Evolutionary conservation across 2,888 invertebrate species (phyloP), one percentile per base, ranked within the genome.

Genomic region (Zhuqinia jingwanae): DNA sequence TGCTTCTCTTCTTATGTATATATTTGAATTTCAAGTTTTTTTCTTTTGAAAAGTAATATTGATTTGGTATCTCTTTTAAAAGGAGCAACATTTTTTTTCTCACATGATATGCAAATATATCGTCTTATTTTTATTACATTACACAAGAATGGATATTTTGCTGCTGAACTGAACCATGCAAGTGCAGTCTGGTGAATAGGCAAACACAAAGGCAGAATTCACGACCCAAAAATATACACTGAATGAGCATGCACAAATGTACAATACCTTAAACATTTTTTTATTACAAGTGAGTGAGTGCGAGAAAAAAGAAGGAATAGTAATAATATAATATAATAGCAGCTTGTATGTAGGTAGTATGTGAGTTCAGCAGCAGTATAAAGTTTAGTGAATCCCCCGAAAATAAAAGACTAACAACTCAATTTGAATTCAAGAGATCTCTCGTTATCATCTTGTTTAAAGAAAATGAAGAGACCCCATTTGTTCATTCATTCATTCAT

Each of bases 361-460:
- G n/a, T n/a, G n/a, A n/a, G n/a, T n/a, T n/a, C n/a, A n/a, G n/a
- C n/a, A n/a, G n/a, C n/a, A n/a, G n/a, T n/a, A n/a, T n/a, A n/a
- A n/a, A n/a, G n/a, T n/a, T n/a, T n/a, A n/a, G 10, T 20, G 25
- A 45, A 20, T 60, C 42, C 42, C 27, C n/a, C 60, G 42, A 13
- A 36, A 65, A 22, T 25, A 63, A 79, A 63, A 17, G 58, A 56
- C 76, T 75, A 83, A 83, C 83, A 75, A 83, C 83, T 83, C 83
- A 83, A 83, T 83, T 76, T 60, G 83, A 76, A 76, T 83, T 83
- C 63, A 83, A 50, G 65, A 83, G 76, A 76, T 70, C 76, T 76
- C 70, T 80, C 79, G 80, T 80, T 80, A 80, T 80, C 80, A 80
- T 70, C 42, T 65, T 65, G 56, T 80, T 80, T 56, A 45, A 53